These are phyloP conservation scores for Ericerus pela DNA, from an alignment of 1,140 invertebrate species.

Conservation along the genomic window DNA sequence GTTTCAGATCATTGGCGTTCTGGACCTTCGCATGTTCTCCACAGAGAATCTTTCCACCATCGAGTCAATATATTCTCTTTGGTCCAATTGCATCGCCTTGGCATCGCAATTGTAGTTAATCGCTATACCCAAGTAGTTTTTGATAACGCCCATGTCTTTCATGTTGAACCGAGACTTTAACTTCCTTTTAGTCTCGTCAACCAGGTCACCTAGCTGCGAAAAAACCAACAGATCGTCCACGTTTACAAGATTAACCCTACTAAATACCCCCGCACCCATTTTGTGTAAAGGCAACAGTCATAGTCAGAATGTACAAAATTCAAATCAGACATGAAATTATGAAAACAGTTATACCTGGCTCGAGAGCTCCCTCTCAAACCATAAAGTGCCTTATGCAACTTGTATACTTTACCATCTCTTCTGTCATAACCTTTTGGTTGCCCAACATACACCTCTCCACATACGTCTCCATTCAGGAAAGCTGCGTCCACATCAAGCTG, in stretches of 20 bases:
- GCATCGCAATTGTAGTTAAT: neutral
- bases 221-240: neutral
- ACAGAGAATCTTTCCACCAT: neutral
- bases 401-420: too few relatives aligned
- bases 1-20: neutral
- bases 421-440: too few relatives aligned
- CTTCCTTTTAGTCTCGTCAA: neutral
- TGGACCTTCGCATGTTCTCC: neutral
- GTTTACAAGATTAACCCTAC: neutral
- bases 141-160: neutral
- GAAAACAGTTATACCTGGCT: constrained; percentile 23
- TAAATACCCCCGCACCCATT: neutral
- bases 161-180: neutral
- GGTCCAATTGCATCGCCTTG: neutral
- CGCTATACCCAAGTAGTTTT: neutral
- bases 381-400: constrained; percentile 31
- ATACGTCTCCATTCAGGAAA: constrained; percentile 21
- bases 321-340: neutral
- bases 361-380: constrained; percentile 30
- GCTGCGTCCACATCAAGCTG: constrained; percentile 27
- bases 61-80: neutral
- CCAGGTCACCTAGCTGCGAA: neutral
- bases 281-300: neutral
- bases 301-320: too few relatives aligned
- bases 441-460: constrained; percentile 21